Evolutionary conservation across 1,140 invertebrate species (phyloP).

Genomic region (Melanaphis sacchari): DNA sequence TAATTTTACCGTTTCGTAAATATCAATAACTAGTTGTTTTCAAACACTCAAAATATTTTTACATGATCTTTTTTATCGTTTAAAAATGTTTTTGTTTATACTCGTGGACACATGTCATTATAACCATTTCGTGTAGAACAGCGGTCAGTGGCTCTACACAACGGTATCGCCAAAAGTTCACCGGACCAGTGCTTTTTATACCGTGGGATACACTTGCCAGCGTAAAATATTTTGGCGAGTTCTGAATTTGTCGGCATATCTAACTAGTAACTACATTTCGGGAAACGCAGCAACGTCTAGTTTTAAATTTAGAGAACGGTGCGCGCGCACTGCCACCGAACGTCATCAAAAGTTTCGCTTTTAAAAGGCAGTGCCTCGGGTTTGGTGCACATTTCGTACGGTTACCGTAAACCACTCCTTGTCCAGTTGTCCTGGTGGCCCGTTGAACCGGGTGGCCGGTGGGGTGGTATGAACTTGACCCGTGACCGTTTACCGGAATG

Average conservation of each 20-base stretch:
- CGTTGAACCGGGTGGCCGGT: background rate
- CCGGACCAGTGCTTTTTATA: background rate
- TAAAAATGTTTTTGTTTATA: background rate
- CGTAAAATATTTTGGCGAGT: constrained; percentile 2
- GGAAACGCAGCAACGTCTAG: background rate
- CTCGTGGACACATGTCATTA: background rate
- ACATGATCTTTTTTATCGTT: background rate
- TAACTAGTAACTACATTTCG: background rate
- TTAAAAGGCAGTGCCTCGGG: too few relatives aligned
- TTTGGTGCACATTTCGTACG: too few relatives aligned
- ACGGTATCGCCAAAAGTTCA: background rate
- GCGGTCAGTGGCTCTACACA: background rate
- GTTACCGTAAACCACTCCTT: background rate
- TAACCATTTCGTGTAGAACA: background rate
- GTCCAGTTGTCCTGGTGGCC: background rate
- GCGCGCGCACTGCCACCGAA: too few relatives aligned
- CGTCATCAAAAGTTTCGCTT: too few relatives aligned
- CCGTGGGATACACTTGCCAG: background rate
- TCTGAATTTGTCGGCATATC: background rate
- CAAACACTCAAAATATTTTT: background rate
- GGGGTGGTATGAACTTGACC: background rate
- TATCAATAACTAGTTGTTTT: background rate
- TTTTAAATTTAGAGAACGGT: background rate
- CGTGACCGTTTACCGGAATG: background rate
- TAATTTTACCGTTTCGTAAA: background rate